Evolutionary conservation across 2,113 vertebrate genomes (phyloP).

Genomic region (Leucosticte australis): DNA sequence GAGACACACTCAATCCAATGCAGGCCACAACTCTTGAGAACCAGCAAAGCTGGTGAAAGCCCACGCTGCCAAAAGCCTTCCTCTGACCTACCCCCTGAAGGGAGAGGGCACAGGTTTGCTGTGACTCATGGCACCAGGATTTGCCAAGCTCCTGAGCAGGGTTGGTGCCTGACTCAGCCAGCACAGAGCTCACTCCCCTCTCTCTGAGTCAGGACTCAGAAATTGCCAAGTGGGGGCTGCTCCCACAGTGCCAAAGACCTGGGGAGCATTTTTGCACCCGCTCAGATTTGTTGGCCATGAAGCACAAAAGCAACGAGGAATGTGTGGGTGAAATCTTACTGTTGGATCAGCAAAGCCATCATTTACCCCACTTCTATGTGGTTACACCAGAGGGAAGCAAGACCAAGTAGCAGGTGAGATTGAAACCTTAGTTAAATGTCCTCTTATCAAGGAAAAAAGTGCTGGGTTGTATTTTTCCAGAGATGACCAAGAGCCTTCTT

Average conservation of each 20-base stretch:
- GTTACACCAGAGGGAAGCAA: background rate
- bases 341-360: background rate
- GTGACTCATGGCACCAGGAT: background rate
- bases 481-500: background rate
- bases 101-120: background rate
- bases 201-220: background rate
- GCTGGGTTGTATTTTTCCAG: background rate
- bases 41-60: background rate
- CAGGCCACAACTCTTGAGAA: background rate
- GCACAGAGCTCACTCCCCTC: background rate
- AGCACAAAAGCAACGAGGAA: background rate
- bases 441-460: background rate
- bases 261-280: fast-evolving
- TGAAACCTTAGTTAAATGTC: background rate
- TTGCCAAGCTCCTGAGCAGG: background rate
- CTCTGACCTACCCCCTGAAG: background rate
- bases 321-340: background rate
- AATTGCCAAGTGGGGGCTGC: background rate
- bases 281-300: fast-evolving
- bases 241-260: background rate
- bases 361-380: fast-evolving
- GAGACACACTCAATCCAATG: background rate
- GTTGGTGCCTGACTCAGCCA: background rate
- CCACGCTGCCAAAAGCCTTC: background rate
- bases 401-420: background rate